Conservation (phyloP, 2,797 vertebrate species). For the Pterois miles region DNA sequence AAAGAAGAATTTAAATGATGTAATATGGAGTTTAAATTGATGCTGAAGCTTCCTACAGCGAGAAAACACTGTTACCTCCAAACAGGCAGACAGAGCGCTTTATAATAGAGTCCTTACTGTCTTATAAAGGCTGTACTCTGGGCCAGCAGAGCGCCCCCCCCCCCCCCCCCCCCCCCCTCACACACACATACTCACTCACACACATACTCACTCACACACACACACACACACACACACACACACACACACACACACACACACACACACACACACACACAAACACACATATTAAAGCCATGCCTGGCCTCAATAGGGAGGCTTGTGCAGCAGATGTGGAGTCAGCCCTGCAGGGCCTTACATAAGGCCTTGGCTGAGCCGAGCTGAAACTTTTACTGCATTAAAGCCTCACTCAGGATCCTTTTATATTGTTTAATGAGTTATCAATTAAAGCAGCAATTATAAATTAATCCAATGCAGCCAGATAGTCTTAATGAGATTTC, state of each 20-base stretch:
- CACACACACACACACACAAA: slow-evolving; percentile 15
- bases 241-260: slow-evolving; percentile 17
- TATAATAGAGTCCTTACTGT: slow-evolving; percentile 42
- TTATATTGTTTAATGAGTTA: slow-evolving; percentile 46
- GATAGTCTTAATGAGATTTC: slow-evolving; percentile 29
- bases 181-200: no score
- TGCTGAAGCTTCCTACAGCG: background rate
- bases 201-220: no score
- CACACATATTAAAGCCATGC: slow-evolving; percentile 4
- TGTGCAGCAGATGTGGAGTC: slow-evolving; percentile 68
- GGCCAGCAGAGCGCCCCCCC: slow-evolving; percentile 10
- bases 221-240: background rate
- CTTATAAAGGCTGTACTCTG: slow-evolving; percentile 46
- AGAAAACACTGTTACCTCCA: slow-evolving; percentile 12
- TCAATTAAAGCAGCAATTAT: slow-evolving; percentile 31
- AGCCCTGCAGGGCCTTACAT: slow-evolving; percentile 55
- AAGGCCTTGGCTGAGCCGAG: slow-evolving; percentile 41
- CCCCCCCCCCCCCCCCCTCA: background rate
- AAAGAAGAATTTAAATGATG: slow-evolving; percentile 12
- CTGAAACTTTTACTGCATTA: slow-evolving; percentile 41
- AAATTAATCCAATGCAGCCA: slow-evolving; percentile 7
- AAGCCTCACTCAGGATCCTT: slow-evolving; percentile 40
- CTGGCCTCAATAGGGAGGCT: slow-evolving; percentile 29
- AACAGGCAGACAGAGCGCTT: slow-evolving; percentile 25
- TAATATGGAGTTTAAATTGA: slow-evolving; percentile 21